A percentile compares a stretch with the other conserved stretches of the same genome.
Conservation (phyloP, 2,797 vertebrate species). For the Mycteria americana region DNA sequence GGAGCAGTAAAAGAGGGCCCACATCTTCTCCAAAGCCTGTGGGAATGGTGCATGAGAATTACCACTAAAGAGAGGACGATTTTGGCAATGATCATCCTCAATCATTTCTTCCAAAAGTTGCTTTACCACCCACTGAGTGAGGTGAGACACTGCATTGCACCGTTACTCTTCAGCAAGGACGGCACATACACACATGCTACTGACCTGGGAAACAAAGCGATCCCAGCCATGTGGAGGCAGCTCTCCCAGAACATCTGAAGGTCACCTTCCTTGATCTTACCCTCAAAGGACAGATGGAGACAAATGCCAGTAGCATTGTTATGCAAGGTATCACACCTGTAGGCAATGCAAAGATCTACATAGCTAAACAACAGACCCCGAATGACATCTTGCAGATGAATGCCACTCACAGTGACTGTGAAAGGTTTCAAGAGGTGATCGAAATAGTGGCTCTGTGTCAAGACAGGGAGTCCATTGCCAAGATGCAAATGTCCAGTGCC, state of each 20-base stretch:
- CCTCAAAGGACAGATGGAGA: background rate
- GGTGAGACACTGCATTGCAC: background rate
- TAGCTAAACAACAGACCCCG: background rate
- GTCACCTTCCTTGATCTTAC: background rate
- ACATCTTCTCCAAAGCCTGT: background rate
- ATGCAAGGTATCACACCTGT: background rate
- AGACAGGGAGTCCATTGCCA: background rate
- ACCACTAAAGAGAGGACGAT: background rate
- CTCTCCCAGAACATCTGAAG: background rate
- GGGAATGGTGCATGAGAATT: background rate
- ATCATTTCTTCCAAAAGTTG: background rate
- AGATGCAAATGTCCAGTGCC: background rate
- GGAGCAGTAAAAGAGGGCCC: background rate
- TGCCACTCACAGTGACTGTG: background rate
- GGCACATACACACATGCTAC: background rate
- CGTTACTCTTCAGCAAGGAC: background rate
- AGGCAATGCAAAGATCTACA: background rate
- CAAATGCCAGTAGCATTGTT: background rate
- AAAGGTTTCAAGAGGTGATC: slow-evolving; percentile 2
- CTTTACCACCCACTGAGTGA: background rate
- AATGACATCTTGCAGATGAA: slow-evolving; percentile 15
- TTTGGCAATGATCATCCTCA: background rate
- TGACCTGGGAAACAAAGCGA: background rate
- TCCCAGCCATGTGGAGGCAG: background rate
- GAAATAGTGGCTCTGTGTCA: background rate